A percentile compares a stretch with the other conserved stretches of the same genome.
Evolutionary conservation across 2,113 vertebrate genomes (phyloP).

Genomic region (Oryzias celebensis): DNA sequence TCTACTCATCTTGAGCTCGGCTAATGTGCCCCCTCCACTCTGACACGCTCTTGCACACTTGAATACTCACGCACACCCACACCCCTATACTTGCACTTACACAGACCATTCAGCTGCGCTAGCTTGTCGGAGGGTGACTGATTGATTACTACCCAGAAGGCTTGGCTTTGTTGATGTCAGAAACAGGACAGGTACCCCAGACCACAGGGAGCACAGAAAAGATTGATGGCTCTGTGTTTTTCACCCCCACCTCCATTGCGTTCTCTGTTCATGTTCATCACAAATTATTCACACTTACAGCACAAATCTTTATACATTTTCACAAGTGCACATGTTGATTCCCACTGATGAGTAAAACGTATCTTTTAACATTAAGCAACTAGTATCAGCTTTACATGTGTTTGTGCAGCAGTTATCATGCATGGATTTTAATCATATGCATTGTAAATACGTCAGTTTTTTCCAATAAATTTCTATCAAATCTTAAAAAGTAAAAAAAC

Average conservation of each 20-base stretch:
- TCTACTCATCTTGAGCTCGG: constrained; percentile 44
- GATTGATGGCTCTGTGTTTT: constrained; percentile 66
- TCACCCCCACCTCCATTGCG: constrained; percentile 8
- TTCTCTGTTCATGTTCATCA: constrained; percentile 20
- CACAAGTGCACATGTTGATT: constrained; percentile 22
- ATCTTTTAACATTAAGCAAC: constrained; percentile 6
- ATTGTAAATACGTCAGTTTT: too few relatives aligned
- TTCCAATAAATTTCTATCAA: too few relatives aligned
- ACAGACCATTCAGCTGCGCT: constrained; percentile 56
- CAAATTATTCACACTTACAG: constrained; percentile 13
- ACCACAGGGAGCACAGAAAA: constrained; percentile 56
- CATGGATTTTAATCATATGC: neutral
- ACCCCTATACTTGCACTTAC: constrained; percentile 18
- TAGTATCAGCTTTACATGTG: neutral
- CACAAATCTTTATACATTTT: constrained; percentile 11
- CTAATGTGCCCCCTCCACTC: constrained; percentile 43
- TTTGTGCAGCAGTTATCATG: neutral
- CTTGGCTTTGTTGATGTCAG: constrained; percentile 71
- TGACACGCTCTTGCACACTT: constrained; percentile 2
- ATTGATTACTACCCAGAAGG: constrained; percentile 77
- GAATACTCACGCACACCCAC: constrained; percentile 6
- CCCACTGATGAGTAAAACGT: constrained; percentile 26
- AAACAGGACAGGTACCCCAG: constrained; percentile 70
- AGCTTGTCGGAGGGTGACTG: constrained; percentile 70
- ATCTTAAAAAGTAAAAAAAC: too few relatives aligned